Base-by-base conservation (phyloP, 2,797 vertebrate species). In the Enteromius paludinosus region DNA sequence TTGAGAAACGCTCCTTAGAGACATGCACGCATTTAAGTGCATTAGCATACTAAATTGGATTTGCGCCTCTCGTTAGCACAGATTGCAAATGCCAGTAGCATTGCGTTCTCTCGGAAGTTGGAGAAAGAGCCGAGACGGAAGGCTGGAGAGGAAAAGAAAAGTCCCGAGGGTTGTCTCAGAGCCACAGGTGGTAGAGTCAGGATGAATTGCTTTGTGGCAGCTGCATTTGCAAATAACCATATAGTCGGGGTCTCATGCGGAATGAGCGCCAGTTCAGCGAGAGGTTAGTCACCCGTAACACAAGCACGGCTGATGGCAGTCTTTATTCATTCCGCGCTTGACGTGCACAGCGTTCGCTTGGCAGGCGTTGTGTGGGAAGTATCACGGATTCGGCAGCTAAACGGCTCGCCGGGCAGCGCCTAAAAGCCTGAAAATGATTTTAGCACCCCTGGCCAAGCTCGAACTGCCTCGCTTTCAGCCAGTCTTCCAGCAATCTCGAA, bases 351-450 rank as follows among this genome's bases (percentile, higher is more conserved):
- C 12, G 74, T 82, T 76, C 56, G 82, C 70, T 86, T 88, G 85
- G 88, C 89, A 86, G 69, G 54, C 80, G 33, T 84, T 65, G 66
- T 79, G 45, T 75, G 45, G 79, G 83, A 80, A 79, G 84, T 87
- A 88, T 84, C 85, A 56, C 47, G 35, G 23, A 6, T 52, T 59
- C 28, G 5, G 45, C 87, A 30, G 84, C 75, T 86, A 73, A 85
- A 85, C 71, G 30, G 81, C 69, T 87, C 84, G 68, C 83, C 70
- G 88, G 88, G 87, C 76, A 87, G 84, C 17, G 75, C 88, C 71
- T 89, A 84, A 92, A 91, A 89, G 83, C 84, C 74, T 5, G 71
- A 85, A 92, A 90, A 93, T 90, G 68, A 75, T 86, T 79, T 87
- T 91, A 89, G 87, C 89, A 87, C 81, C 71, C 54, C 74, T n/a